A percentile compares a stretch with the other conserved stretches of the same genome.
phyloP scores from a whole-genome alignment of 2,797 vertebrate genomes.

The Squalus acanthias region DNA sequence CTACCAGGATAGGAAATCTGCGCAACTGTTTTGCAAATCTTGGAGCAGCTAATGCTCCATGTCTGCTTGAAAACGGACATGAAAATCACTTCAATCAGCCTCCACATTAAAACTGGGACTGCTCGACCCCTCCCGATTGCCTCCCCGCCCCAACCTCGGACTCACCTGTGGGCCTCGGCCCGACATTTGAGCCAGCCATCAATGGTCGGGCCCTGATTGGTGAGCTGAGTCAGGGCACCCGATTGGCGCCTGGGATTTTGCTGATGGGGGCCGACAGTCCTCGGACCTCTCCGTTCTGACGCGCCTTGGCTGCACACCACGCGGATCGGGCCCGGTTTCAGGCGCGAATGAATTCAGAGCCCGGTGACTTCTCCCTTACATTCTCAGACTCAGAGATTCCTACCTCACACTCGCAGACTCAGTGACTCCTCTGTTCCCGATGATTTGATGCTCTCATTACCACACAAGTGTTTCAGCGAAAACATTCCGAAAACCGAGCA shows the following conservation, averaged over 20 bases:
- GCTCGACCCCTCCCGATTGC: too few species aligned
- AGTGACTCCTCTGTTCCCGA: neutral
- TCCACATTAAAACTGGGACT: neutral
- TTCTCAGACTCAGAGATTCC: neutral
- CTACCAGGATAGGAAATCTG: neutral
- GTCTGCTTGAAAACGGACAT: neutral
- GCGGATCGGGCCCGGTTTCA: neutral
- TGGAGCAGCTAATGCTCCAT: neutral
- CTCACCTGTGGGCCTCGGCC: neutral
- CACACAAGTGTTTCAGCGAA: neutral
- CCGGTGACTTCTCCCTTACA: neutral
- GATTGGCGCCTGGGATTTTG: too few species aligned
- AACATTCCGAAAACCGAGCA: neutral
- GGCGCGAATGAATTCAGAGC: neutral
- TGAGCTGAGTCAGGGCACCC: neutral
- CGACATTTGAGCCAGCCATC: neutral
- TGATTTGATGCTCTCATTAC: conserved; percentile 7
- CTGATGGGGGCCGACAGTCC: neutral
- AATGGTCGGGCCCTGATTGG: neutral
- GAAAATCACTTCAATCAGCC: neutral
- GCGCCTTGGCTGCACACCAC: neutral
- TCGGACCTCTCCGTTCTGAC: neutral
- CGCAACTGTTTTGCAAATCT: neutral
- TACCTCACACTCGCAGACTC: neutral
- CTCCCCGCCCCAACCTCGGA: neutral